Evolutionary conservation across 2,888 invertebrate species (phyloP).

Genomic region (Apoda limacodes): DNA sequence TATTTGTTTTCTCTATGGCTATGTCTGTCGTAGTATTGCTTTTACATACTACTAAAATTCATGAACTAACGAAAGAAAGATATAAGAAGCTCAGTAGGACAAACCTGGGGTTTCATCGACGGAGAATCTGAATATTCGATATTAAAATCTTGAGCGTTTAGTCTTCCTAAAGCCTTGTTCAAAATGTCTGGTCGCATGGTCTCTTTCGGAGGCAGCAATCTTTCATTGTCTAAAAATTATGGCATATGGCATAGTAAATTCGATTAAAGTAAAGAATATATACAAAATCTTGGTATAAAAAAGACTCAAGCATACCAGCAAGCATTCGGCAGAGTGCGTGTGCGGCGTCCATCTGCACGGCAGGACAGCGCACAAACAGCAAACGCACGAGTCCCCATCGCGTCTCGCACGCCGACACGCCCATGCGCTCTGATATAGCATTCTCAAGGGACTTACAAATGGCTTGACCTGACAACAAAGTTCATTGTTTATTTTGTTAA

Average conservation of each 20-base stretch:
- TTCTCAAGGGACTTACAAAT: constrained; percentile 74
- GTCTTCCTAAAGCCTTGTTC: constrained; percentile 41
- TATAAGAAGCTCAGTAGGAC: not conserved
- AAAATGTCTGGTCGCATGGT: constrained; percentile 49
- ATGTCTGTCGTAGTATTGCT: too few relatives aligned
- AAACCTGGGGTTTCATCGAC: constrained; percentile 40
- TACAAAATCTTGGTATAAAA: not conserved
- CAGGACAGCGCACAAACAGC: constrained; percentile 47
- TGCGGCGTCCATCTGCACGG: constrained; percentile 55
- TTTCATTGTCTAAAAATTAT: constrained; percentile 41
- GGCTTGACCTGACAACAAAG: constrained; percentile 65
- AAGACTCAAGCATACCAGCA: constrained; percentile 27
- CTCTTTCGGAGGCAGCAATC: constrained; percentile 52
- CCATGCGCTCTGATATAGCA: constrained; percentile 71
- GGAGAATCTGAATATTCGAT: constrained; percentile 39
- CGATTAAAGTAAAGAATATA: too few relatives aligned
- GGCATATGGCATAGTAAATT: not conserved
- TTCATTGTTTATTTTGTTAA: too few relatives aligned
- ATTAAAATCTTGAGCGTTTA: constrained; percentile 49
- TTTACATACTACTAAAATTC: too few relatives aligned
- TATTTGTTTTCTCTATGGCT: too few relatives aligned
- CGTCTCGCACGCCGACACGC: constrained; percentile 66
- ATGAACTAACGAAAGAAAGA: too few relatives aligned
- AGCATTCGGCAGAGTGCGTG: constrained; percentile 40
- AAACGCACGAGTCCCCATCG: constrained; percentile 43